These are phyloP conservation scores for Tenualosa thibaudeaui DNA, from an alignment of 2,797 vertebrate genomes.

Conservation along the genomic window DNA sequence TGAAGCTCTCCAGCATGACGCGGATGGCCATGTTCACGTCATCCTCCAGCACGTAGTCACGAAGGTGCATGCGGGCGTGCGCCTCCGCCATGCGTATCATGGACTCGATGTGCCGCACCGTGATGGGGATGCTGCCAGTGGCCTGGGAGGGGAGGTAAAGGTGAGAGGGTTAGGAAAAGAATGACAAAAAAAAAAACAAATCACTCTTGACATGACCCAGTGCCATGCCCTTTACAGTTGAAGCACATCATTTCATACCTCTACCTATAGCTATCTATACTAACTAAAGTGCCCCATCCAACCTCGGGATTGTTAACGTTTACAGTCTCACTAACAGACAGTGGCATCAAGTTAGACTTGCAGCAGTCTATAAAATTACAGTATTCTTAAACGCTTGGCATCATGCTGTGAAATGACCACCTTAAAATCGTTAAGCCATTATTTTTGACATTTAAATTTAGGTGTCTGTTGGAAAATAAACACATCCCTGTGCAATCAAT, in stretches of 20 bases:
- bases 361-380: too few relatives aligned
- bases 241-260: neutral
- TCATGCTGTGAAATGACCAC: neutral
- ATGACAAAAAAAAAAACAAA: too few relatives aligned
- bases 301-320: neutral
- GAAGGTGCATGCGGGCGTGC: constrained; percentile 92
- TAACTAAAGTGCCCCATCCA: neutral
- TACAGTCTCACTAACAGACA: neutral
- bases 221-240: too few relatives aligned
- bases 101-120: constrained; percentile 96
- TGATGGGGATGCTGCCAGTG: constrained; percentile 97
- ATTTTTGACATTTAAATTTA: neutral
- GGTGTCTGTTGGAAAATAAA: neutral
- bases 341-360: neutral
- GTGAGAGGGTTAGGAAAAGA: neutral
- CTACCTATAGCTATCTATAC: neutral
- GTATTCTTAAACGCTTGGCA: too few relatives aligned
- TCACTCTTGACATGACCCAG: too few relatives aligned
- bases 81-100: constrained; percentile 99
- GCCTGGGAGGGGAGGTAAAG: constrained; percentile 68
- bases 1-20: constrained; percentile 98
- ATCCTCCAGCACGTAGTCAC: constrained; percentile 93
- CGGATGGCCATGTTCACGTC: constrained; percentile 99
- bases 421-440: neutral
- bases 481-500: neutral